A percentile compares a stretch with the other conserved stretches of the same genome.
phyloP scores from a whole-genome alignment of 2,113 vertebrate genomes.

The Acanthisitta chloris region DNA sequence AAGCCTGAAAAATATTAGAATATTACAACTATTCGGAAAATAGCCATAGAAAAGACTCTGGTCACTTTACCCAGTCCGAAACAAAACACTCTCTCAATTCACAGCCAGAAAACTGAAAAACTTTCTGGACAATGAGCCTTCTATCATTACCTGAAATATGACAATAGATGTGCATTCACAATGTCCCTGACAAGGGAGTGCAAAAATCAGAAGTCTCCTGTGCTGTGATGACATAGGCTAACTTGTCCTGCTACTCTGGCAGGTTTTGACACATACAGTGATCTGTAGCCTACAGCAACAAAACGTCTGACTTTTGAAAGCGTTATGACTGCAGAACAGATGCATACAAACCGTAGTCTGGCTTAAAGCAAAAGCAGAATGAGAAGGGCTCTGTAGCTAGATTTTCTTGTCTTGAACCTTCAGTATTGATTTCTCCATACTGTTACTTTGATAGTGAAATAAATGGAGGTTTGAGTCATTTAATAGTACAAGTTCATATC shows the following conservation, averaged over 20 bases:
- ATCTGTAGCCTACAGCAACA: not conserved
- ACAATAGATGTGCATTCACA: not conserved
- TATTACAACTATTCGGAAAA: not conserved
- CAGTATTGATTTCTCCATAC: not conserved
- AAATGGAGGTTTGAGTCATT: not conserved
- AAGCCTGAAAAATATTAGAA: constrained; percentile 6
- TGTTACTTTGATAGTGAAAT: not conserved
- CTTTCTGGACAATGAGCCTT: not conserved
- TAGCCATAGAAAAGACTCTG: not conserved
- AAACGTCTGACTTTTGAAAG: not conserved
- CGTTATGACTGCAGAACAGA: not conserved
- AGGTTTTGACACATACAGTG: not conserved
- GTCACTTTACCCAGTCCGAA: not conserved
- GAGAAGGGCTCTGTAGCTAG: not conserved
- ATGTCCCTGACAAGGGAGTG: not conserved
- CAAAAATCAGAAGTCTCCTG: not conserved
- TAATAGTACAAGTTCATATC: not conserved
- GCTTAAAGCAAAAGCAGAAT: not conserved
- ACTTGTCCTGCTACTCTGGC: not conserved
- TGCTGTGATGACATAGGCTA: not conserved
- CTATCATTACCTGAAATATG: not conserved
- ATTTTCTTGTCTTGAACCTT: not conserved
- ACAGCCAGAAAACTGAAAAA: not conserved
- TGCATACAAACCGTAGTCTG: not conserved
- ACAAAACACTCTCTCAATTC: not conserved